Conservation (phyloP, 2,113 vertebrate genomes). For the Sturnira hondurensis region DNA sequence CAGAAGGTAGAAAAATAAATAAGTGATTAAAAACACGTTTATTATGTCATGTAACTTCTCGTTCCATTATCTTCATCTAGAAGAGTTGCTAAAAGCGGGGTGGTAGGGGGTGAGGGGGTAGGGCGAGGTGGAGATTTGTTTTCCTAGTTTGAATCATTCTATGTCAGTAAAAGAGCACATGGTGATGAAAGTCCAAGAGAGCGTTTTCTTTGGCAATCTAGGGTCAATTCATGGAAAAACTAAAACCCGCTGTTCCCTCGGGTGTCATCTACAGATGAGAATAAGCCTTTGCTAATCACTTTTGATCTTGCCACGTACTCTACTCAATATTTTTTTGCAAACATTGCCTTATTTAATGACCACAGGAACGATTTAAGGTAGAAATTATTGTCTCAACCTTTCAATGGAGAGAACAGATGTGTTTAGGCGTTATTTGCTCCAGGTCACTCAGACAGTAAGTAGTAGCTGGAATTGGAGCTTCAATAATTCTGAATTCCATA, state of each 20-base stretch:
- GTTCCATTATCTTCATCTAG: slow-evolving; percentile 31
- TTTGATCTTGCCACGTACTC: not conserved
- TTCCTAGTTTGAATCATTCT: not conserved
- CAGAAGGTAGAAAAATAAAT: not conserved
- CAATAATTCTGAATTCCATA: not conserved
- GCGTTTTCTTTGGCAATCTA: not conserved
- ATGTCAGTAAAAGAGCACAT: not conserved
- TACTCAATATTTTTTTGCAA: not conserved
- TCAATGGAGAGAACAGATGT: not conserved
- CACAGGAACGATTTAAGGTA: not conserved
- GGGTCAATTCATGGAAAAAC: not conserved
- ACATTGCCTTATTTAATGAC: not conserved
- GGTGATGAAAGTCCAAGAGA: not conserved
- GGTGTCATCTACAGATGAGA: not conserved
- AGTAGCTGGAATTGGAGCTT: not conserved
- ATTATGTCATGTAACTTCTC: slow-evolving; percentile 65
- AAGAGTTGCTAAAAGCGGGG: not conserved
- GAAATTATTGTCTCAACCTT: not conserved
- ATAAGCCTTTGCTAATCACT: not conserved
- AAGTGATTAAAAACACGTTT: slow-evolving; percentile 74
- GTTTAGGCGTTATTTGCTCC: not conserved
- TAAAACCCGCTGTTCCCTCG: not conserved
- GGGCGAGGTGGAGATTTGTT: not conserved
- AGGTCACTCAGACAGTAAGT: not conserved
- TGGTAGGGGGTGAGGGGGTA: accelerated